Evolutionary conservation across 2,888 invertebrate species (phyloP).

Genomic region (Andrena trimmerana): DNA sequence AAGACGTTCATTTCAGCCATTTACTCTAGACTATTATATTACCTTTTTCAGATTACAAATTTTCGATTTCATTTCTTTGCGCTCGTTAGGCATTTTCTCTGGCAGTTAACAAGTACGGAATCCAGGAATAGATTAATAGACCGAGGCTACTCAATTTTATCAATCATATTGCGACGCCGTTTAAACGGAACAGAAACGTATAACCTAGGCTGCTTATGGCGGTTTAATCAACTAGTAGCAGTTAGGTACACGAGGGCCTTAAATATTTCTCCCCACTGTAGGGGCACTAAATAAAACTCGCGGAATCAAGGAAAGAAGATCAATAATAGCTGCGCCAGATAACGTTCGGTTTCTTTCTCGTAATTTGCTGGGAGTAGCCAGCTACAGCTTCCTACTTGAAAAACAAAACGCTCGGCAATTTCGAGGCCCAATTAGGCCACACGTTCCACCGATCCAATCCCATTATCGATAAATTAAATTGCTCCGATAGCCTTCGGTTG

Average conservation of each 20-base stretch:
- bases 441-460: slow-evolving; percentile 16
- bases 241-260: background rate
- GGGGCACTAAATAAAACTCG: background rate
- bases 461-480: slow-evolving; percentile 29
- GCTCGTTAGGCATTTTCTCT: background rate
- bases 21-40: too few relatives aligned
- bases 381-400: slow-evolving; percentile 12
- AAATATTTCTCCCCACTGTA: background rate
- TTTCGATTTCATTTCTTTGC: background rate
- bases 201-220: too few relatives aligned
- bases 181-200: too few relatives aligned
- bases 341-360: slow-evolving; percentile 1
- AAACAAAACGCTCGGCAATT: slow-evolving; percentile 18
- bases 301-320: background rate
- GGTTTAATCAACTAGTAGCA: background rate
- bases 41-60: background rate
- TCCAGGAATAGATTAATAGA: slow-evolving; percentile 5
- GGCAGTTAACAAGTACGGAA: background rate
- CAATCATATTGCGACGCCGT: too few relatives aligned
- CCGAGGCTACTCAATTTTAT: too few relatives aligned
- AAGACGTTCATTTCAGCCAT: too few relatives aligned
- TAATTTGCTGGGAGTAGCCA: background rate
- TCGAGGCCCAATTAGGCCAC: slow-evolving; percentile 16
- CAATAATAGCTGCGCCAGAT: slow-evolving; percentile 2
- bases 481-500: slow-evolving; percentile 4